These are phyloP conservation scores for Picathartes gymnocephalus DNA, from an alignment of 2,113 vertebrate genomes.

Conservation along the genomic window DNA sequence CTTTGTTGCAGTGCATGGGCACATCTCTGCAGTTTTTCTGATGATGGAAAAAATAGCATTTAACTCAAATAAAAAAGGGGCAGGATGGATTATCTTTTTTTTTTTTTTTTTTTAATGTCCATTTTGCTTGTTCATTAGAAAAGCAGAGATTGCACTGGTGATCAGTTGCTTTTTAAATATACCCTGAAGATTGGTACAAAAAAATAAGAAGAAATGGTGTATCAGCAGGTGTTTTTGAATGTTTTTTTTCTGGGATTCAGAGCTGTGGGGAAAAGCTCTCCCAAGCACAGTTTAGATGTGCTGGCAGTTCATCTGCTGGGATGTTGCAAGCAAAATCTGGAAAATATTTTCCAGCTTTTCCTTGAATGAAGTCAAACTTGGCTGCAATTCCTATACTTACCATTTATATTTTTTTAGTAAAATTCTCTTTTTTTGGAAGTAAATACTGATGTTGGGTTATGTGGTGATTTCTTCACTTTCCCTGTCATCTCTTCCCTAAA, in stretches of 20 bases:
- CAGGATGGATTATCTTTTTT: neutral
- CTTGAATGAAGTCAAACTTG: neutral
- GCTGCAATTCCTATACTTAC: neutral
- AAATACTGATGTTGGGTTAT: neutral
- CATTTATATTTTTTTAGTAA: neutral
- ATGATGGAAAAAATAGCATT: neutral
- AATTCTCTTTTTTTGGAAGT: neutral
- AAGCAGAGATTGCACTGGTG: neutral
- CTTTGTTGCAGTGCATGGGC: conserved; percentile 16
- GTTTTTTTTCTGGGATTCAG: neutral
- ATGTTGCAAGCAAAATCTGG: neutral
- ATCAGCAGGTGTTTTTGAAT: neutral
- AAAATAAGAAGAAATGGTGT: neutral
- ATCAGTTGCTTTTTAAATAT: neutral
- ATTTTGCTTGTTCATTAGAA: neutral
- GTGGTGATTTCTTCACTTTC: neutral
- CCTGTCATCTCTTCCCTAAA: neutral
- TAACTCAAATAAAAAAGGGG: neutral
- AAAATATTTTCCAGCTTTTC: neutral
- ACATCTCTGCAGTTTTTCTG: neutral
- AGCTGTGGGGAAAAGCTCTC: neutral
- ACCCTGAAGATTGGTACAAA: neutral
- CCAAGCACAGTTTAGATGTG: neutral
- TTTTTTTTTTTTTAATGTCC: neutral
- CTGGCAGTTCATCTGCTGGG: neutral